Conservation (phyloP, 2,113 vertebrate species). For the Syrmaticus mikado region DNA sequence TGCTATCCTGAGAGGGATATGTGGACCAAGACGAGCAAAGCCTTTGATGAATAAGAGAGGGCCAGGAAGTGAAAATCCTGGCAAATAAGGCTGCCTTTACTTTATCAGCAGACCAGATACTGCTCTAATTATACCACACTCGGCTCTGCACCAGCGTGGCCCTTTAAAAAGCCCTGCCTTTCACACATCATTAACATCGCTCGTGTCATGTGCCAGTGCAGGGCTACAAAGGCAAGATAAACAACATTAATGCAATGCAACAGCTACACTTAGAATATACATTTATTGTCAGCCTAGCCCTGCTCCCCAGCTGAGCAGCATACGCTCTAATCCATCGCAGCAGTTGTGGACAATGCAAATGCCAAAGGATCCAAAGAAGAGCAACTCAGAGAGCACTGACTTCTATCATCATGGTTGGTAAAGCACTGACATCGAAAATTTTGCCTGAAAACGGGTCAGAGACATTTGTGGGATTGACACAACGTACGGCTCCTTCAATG, state of each 20-base stretch:
- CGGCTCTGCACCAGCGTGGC: neutral
- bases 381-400: neutral
- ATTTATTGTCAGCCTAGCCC: slow-evolving; percentile 32
- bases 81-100: slow-evolving; percentile 17
- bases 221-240: neutral
- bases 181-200: neutral
- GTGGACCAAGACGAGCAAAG: neutral
- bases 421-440: neutral
- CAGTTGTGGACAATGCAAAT: slow-evolving; percentile 13
- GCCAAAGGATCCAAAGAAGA: neutral
- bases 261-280: slow-evolving; percentile 41
- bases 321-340: neutral
- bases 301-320: neutral
- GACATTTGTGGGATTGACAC: neutral
- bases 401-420: neutral
- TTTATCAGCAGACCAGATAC: slow-evolving; percentile 14
- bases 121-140: neutral
- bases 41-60: neutral
- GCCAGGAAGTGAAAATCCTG: neutral
- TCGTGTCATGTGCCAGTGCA: neutral
- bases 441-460: neutral
- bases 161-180: neutral
- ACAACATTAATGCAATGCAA: slow-evolving; percentile 34
- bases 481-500: fast-evolving
- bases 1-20: neutral